Evolutionary conservation across 2,797 vertebrate genomes (phyloP).

Genomic region (Lagothrix lagotricha): DNA sequence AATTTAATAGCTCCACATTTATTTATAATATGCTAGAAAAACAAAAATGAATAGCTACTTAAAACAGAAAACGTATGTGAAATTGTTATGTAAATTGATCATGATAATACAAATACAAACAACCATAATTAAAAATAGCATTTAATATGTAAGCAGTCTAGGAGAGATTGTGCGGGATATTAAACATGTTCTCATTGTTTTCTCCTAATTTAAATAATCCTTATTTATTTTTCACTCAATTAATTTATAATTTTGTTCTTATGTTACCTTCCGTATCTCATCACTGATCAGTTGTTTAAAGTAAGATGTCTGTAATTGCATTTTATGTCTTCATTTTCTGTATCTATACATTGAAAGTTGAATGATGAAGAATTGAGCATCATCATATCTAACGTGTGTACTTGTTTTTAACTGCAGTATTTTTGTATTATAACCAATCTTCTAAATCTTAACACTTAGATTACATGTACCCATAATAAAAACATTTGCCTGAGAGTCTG

Average conservation of each 20-base stretch:
- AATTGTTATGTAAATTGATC: not conserved
- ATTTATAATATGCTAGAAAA: not conserved
- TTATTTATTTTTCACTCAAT: not conserved
- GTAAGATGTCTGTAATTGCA: not conserved
- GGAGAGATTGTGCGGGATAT: not conserved
- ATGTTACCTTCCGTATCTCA: not conserved
- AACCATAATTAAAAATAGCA: not conserved
- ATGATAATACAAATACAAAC: not conserved
- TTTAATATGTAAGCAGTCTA: not conserved
- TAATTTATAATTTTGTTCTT: not conserved
- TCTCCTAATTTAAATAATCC: not conserved
- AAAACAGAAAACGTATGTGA: not conserved
- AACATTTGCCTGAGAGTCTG: not conserved
- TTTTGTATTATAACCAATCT: not conserved
- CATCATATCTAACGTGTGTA: not conserved
- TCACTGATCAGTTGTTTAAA: not conserved
- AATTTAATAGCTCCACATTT: not conserved
- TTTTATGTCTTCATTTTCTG: not conserved
- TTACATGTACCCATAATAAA: not conserved
- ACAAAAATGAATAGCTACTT: not conserved
- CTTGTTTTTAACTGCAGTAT: not conserved
- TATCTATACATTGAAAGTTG: not conserved
- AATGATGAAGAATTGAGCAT: not conserved
- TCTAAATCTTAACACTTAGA: constrained; percentile 5
- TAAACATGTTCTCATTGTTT: not conserved